phyloP scores from a whole-genome alignment of 2,113 vertebrate species.

The Empidonax alnorum region DNA sequence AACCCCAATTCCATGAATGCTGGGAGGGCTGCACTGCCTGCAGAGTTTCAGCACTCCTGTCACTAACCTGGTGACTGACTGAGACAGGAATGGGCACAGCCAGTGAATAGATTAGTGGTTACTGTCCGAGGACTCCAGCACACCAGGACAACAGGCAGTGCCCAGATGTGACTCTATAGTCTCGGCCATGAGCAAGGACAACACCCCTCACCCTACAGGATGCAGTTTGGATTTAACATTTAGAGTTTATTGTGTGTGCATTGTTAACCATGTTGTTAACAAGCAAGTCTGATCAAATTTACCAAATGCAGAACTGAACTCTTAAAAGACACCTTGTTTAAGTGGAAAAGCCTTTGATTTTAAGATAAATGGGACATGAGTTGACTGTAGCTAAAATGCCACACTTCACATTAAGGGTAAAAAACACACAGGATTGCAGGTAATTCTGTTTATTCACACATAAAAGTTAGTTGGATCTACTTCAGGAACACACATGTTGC shows the following conservation, averaged over 20 bases:
- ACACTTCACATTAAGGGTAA: not conserved
- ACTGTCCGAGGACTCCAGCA: slow-evolving; percentile 74
- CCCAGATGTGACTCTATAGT: slow-evolving; percentile 71
- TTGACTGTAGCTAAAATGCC: not conserved
- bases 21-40: not conserved
- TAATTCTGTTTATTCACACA: not conserved
- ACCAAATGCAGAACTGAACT: not conserved
- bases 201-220: rapidly evolving
- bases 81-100: not conserved
- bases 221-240: not conserved
- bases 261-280: rapidly evolving
- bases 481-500: not conserved
- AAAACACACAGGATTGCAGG: rapidly evolving
- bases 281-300: not conserved
- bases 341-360: not conserved
- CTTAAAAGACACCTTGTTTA: rapidly evolving
- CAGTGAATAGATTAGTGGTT: slow-evolving; percentile 70
- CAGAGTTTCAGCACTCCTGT: not conserved
- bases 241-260: rapidly evolving
- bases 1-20: rapidly evolving
- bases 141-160: slow-evolving; percentile 48
- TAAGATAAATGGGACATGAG: rapidly evolving
- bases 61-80: slow-evolving; percentile 66
- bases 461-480: not conserved
- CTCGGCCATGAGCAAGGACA: not conserved